Percentiles rank a stretch among this genome's conserved stretches.
Conservation (phyloP, 2,797 vertebrate genomes). For the Urosaurus nigricauda region DNA sequence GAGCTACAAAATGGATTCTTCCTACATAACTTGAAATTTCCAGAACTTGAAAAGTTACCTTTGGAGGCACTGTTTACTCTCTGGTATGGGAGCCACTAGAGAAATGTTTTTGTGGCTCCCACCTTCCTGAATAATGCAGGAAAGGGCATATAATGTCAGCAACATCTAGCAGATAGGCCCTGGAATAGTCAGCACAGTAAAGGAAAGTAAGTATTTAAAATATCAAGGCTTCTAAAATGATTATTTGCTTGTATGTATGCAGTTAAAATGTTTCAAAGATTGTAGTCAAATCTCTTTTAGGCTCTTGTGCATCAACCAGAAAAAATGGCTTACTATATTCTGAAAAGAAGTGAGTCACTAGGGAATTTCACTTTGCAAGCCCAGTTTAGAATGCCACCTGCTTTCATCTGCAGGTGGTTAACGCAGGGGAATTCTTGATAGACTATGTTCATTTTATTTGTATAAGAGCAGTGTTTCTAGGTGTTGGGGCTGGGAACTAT, state of each 20-base stretch:
- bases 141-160: neutral
- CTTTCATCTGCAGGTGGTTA: neutral
- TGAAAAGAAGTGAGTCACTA: neutral
- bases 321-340: neutral
- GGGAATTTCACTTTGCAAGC: neutral
- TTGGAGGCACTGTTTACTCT: no score
- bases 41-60: no score
- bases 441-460: neutral
- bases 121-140: neutral
- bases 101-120: neutral
- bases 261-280: neutral
- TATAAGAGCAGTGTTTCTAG: neutral
- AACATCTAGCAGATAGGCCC: neutral
- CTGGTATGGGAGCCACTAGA: neutral
- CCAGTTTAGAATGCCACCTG: neutral
- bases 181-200: slow-evolving; percentile 1
- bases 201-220: neutral
- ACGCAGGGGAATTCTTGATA: neutral
- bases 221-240: neutral
- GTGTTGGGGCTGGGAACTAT: neutral
- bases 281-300: neutral
- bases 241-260: neutral
- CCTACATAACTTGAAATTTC: neutral
- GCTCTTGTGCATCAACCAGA: neutral
- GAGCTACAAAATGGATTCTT: neutral